These are phyloP conservation scores for Goniozus legneri DNA, from an alignment of 1,140 invertebrate genomes.

Conservation along the genomic window DNA sequence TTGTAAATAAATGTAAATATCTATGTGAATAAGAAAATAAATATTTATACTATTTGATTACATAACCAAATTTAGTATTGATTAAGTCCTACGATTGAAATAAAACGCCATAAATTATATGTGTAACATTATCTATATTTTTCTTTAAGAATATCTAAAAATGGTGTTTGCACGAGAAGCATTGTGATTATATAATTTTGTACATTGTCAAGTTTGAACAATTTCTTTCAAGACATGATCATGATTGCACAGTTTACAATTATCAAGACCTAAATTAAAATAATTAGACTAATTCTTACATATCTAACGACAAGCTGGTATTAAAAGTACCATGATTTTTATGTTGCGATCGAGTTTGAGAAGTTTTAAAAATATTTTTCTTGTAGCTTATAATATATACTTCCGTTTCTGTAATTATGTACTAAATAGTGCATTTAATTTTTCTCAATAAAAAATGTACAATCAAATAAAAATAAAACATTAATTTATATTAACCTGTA, in stretches of 20 bases:
- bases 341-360: conserved; percentile 25
- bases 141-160: conserved; percentile 40
- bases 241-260: conserved; percentile 52
- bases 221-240: conserved; percentile 27
- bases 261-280: conserved; percentile 44
- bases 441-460: conserved; percentile 7
- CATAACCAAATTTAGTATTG: no score
- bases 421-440: background rate
- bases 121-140: conserved; percentile 42
- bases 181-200: conserved; percentile 42
- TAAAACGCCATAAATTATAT: conserved; percentile 39
- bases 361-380: conserved; percentile 33
- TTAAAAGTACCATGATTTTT: conserved; percentile 34
- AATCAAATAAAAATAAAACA: conserved; percentile 17
- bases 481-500: no score
- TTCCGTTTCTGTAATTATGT: conserved; percentile 9
- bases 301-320: conserved; percentile 36
- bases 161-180: conserved; percentile 39
- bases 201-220: conserved; percentile 43
- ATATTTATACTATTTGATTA: no score
- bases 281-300: conserved; percentile 37
- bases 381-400: conserved; percentile 23
- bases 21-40: no score
- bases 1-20: no score
- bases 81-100: conserved; percentile 41